Evolutionary conservation across 92 coral and sea anemone genomes (phyloP), one percentile per base, ranked within the genome.

Genomic region (Hydrozoanthus gracilis): DNA sequence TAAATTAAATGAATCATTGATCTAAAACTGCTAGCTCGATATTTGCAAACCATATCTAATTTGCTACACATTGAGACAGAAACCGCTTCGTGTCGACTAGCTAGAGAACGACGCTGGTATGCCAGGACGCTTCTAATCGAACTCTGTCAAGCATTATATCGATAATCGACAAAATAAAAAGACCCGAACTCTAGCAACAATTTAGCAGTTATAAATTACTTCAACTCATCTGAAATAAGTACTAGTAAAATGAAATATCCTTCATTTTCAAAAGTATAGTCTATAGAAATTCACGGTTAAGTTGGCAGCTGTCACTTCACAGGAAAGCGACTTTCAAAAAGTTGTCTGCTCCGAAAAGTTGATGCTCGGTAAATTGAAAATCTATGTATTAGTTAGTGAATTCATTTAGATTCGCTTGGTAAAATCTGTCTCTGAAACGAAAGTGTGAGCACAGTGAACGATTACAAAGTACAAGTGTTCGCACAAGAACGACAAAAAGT

Each of bases 161-260:
- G 27, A 49, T 60, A 80, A 80, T 15, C 8, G 35, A 65, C 48
- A 27, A 80, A 80, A 80, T 20, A 66, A n/a, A 15, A 48, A 49
- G 17, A 17, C 56, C 7, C 9, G 49, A 65, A 16, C 17, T 12
- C 35, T 15, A 8, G 14, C 13, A 4, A 61, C 16, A 62, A 56
- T 52, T 4, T 44, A 54, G 83, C n/a, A 78, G 47, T 27, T 62
- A 18, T 47, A 7, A 45, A 65, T 45, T 47, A 47, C 6, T 65
- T 80, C 62, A 80, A 61, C 82, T 65, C 45, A 35, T 62, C 58
- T 80, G 67, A 76, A 58, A 54, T 15, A 55, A 48, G 46, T n/a
- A n/a, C n/a, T n/a, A 66, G 20, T 8, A 73, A 75, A 76, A 20
- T 51, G 48, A 39, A 50, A 76, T 76, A 48, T 18, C 20, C 54